A percentile compares a stretch with the other conserved stretches of the same genome.
Evolutionary conservation across 2,888 invertebrate species (phyloP).

Genomic region (Agonopterix subpropinquella): DNA sequence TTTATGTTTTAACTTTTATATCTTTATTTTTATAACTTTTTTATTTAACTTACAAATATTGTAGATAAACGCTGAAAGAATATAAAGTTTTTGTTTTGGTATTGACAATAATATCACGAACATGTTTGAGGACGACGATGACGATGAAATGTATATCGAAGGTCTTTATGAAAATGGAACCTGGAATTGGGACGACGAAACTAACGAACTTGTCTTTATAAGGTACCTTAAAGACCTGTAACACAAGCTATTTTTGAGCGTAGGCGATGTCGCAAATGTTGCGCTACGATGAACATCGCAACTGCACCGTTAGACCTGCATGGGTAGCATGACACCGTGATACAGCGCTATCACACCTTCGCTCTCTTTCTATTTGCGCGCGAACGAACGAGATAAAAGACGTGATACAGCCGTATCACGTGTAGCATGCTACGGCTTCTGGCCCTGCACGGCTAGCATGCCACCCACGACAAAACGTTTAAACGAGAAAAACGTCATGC

Average conservation of each 20-base stretch:
- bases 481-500: no score
- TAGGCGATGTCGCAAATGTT: no score
- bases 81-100: not conserved
- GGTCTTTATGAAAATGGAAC: constrained; percentile 38
- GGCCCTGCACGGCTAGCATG: no score
- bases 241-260: not conserved
- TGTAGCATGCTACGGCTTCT: no score
- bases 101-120: not conserved
- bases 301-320: no score
- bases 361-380: no score
- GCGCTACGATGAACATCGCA: no score
- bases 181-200: constrained; percentile 50
- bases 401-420: no score
- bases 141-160: constrained; percentile 16
- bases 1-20: not conserved
- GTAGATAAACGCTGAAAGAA: not conserved
- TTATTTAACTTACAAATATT: not conserved
- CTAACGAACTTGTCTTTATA: constrained; percentile 24
- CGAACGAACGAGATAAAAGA: no score
- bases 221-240: constrained; percentile 19
- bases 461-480: no score
- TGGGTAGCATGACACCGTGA: no score
- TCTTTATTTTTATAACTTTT: not conserved
- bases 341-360: no score
- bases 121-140: constrained; percentile 22